Evolutionary conservation across 2,888 invertebrate genomes (phyloP), one percentile per base, ranked within the genome.

Genomic region (Falcaria lacertinaria): DNA sequence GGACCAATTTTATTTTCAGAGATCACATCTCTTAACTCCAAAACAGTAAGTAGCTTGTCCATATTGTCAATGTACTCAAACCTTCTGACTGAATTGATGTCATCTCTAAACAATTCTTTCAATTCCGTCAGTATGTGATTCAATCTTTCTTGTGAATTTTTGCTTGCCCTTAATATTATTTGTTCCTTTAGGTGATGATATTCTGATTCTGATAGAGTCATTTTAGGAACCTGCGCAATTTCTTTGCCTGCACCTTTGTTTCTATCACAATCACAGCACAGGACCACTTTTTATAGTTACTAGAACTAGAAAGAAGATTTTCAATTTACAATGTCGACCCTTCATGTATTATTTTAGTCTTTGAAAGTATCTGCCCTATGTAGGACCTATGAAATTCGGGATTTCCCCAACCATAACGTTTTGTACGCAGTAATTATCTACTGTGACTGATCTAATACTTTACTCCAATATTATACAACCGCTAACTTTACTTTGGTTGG

Each of bases 61-160:
- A 85, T 68, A 3, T 69, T 74, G 15, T 47, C 64, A 28, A 87
- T 78, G 56, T 75, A 60, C 60, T 88, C 88, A 51, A 63, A 80
- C 50, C 78, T 68, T 53, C 88, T 70, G 1, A 73, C 63, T 1
- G 88, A 89, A 53, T 88, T 86, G 36, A 89, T 86, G 13, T 68
- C 72, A 19, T 72, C 71, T 52, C 55, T 70, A 47, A 77, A 88
- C 25, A 74, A 50, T 33, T 75, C 75, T 61, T 87, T 89, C 42
- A 88, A 45, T 13, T 57, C 60, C 43, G 60, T 60, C 32, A 88
- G 43, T 45, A 81, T 51, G 45, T 71, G 57, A 41, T 52, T 61
- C 44, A 81, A 74, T 44, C 56, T 69, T 16, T 80, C 76, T 55
- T 7, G 11, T 28, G 28, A 11, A 28, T 62, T 72, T 44, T 56